phyloP scores from a whole-genome alignment of 2,113 vertebrate species.

The Desmodus rotundus region DNA sequence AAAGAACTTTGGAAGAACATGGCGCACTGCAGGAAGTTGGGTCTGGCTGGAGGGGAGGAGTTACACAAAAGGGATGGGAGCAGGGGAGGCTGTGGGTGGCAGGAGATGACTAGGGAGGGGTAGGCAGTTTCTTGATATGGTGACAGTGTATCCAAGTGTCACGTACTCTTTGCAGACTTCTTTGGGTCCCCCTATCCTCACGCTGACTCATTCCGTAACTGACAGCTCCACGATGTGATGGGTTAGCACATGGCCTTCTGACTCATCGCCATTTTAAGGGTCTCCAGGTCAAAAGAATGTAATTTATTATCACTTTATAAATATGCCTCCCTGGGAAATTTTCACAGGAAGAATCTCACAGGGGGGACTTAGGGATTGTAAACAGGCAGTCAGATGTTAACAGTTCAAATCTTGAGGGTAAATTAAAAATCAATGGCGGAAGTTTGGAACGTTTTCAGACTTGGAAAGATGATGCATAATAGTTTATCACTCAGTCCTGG shows the following conservation, averaged over 20 bases:
- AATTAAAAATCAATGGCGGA: not conserved
- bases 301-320: conserved; percentile 33
- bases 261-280: conserved; percentile 13
- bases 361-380: not conserved
- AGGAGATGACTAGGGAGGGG: not conserved
- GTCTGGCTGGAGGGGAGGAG: not conserved
- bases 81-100: not conserved
- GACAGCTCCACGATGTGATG: not conserved
- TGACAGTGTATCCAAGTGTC: not conserved
- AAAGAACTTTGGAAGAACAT: not conserved
- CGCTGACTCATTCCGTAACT: not conserved
- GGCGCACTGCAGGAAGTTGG: not conserved
- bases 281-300: conserved; percentile 16
- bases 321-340: conserved; percentile 25
- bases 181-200: not conserved
- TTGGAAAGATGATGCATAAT: not conserved
- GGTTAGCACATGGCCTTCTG: not conserved
- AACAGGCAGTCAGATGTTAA: conserved; percentile 32
- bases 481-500: not conserved
- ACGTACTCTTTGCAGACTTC: not conserved
- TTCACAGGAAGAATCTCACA: not conserved
- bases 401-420: conserved; percentile 14
- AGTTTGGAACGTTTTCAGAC: not conserved
- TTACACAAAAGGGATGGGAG: not conserved
- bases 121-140: not conserved